phyloP scores from a whole-genome alignment of 2,888 invertebrate species.

The Pristionchus fissidentatus region DNA sequence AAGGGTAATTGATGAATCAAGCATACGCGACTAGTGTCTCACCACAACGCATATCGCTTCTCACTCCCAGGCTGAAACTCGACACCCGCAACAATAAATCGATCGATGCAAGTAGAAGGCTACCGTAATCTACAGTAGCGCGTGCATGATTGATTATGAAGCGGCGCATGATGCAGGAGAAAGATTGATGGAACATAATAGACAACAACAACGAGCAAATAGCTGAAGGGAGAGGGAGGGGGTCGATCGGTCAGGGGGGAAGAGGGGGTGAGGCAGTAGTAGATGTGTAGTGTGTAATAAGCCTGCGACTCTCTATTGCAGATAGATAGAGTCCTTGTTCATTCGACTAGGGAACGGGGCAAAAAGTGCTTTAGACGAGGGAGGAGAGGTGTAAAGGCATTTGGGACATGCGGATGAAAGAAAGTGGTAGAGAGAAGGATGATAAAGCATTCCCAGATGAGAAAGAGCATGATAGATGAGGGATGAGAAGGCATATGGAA shows the following conservation, averaged over 20 bases:
- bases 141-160: neutral
- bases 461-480: neutral
- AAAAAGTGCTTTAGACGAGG: conserved; percentile 19
- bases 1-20: neutral
- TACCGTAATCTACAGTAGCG: neutral
- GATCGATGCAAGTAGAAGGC: neutral
- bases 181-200: neutral
- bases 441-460: neutral
- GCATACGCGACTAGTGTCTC: conserved; percentile 8
- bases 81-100: neutral
- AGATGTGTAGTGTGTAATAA: neutral
- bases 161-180: too few species aligned
- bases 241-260: neutral
- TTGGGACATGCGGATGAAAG: too few species aligned
- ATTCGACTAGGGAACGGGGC: neutral
- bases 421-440: neutral
- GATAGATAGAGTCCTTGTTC: conserved; percentile 34
- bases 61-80: neutral
- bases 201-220: neutral
- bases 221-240: conserved; percentile 21
- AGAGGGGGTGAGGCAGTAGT: neutral
- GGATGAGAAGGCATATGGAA: conserved; percentile 13
- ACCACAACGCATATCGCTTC: conserved; percentile 26
- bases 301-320: too few species aligned
- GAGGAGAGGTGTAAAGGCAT: conserved; percentile 16